Base-by-base conservation (phyloP, 2,113 vertebrate species). In the Saccopteryx leptura region DNA sequence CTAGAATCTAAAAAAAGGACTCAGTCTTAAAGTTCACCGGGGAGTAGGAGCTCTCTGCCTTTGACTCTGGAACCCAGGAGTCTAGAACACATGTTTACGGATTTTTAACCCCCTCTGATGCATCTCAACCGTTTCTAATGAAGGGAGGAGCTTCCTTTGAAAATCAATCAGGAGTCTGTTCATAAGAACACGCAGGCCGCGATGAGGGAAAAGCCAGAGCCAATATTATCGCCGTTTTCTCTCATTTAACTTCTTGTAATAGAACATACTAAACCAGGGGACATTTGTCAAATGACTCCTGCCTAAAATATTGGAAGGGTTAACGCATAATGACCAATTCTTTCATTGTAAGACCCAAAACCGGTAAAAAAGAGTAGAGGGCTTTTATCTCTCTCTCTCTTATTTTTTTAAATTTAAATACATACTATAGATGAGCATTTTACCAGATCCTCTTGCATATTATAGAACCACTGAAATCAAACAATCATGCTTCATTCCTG, bases 401-500 rank as follows among this genome's bases (percentile, higher is more conserved):
- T 39, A 39, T 39, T 39, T 39, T 93, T 97, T 88, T 56, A 94
- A 98, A 97, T 96, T 96, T 93, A 97, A 98, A 98, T 97, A 96
- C 23, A 46, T 81, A 24, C 68, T 92, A 28, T 71, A 78, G 96
- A 88, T 91, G 97, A 48, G 21, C 48, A 48, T 65, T 65, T 50
- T 4, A 19, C 26, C 4, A 60, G 97, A 98, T 97, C 89, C 80
- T 97, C 89, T 81, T 84, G 86, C 93, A 61, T 85, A 97, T 96
- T 98, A 98, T 95, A 97, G 96, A 97, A 94, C 90, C 90, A 96
- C 66, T 65, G 81, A 98, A 98, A 98, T 98, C 98, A 98, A 98
- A 98, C 97, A 97, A 86, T 90, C 18, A 0, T 58, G 90, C 94
- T 97, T 98, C 97, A 97, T 98, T 98, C 88, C 93, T 97, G 71